Evolutionary conservation across 2,797 vertebrate genomes (phyloP).

Genomic region (Agapornis canus): DNA sequence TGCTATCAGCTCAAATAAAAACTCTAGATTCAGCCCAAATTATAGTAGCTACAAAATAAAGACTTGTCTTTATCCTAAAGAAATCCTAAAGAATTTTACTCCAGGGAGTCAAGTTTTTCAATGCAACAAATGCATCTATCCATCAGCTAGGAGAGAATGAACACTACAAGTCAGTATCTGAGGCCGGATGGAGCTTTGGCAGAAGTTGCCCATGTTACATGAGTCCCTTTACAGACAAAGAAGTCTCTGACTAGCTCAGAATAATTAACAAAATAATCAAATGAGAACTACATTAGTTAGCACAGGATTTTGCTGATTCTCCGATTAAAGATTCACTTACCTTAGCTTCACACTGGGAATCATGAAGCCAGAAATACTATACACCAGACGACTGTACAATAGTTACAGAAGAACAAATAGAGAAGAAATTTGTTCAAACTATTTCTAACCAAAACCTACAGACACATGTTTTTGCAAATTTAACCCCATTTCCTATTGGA

Average conservation of each 20-base stretch:
- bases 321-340: neutral
- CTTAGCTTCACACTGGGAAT: neutral
- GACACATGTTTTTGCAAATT: fast-evolving
- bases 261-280: neutral
- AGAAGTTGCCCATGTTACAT: neutral
- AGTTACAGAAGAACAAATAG: neutral
- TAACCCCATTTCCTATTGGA: neutral
- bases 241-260: neutral
- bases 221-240: neutral
- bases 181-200: neutral
- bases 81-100: neutral
- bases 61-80: neutral
- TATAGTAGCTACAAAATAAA: neutral
- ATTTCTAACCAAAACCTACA: neutral
- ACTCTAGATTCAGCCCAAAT: neutral
- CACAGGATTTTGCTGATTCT: neutral
- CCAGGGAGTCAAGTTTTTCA: neutral
- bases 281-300: neutral
- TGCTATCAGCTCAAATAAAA: neutral
- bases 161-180: neutral
- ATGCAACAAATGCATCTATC: neutral
- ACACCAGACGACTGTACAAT: neutral
- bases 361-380: neutral
- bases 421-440: neutral
- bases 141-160: neutral